phyloP scores from a whole-genome alignment of 2,888 invertebrate genomes.

The Pasiphila rectangulata region DNA sequence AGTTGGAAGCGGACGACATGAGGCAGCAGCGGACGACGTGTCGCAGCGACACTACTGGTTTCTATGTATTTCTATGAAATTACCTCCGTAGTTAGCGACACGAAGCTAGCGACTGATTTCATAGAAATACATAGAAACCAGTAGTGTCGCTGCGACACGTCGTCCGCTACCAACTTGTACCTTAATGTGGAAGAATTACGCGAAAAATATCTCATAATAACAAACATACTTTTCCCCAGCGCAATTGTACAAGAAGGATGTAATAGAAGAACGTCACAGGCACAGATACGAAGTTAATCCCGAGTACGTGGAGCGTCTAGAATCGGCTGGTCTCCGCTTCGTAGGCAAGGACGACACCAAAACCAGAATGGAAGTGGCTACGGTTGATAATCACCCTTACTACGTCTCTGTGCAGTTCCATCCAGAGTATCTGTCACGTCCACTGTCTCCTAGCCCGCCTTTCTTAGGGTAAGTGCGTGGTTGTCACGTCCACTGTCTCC shows the following conservation, averaged over 20 bases:
- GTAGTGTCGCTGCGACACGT: no score
- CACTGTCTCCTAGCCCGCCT: constrained; percentile 95
- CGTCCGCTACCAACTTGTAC: no score
- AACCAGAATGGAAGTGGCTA: constrained; percentile 96
- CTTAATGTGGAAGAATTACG: no score
- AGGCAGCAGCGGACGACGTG: no score
- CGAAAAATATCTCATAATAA: no score
- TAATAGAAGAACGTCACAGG: constrained; percentile 96
- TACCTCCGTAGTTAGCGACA: no score
- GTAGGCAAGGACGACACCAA: constrained; percentile 92
- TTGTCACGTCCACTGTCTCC: constrained; percentile 94
- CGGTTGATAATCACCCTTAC: constrained; percentile 92
- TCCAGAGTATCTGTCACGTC: constrained; percentile 97
- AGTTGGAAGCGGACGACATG: no score
- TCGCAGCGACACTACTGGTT: no score
- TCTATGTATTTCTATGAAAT: no score
- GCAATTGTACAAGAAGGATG: constrained; percentile 88
- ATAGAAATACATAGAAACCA: no score
- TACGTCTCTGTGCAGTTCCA: constrained; percentile 98
- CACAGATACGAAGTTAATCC: constrained; percentile 99
- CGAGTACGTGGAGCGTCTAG: constrained; percentile 87
- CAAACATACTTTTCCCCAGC: constrained; percentile 63
- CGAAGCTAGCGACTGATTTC: no score
- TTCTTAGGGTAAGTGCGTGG: constrained; percentile 90
- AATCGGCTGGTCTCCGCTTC: constrained; percentile 92